These are phyloP conservation scores for Cyprinus carpio DNA, from an alignment of 2,113 vertebrate species.

Conservation along the genomic window DNA sequence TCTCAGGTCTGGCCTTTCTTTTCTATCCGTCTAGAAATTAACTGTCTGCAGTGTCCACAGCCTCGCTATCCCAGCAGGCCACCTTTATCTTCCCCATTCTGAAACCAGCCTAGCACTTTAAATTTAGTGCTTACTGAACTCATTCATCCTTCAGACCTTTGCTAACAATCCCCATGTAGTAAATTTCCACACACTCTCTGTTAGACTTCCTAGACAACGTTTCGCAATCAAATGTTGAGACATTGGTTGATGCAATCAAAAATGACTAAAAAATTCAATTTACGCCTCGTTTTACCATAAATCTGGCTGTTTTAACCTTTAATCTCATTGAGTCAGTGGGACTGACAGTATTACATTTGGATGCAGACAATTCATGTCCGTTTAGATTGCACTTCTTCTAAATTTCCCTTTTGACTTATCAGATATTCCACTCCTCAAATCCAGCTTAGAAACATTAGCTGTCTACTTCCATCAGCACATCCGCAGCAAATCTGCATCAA, in stretches of 20 bases:
- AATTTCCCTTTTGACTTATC: background rate
- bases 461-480: background rate
- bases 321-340: background rate
- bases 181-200: background rate
- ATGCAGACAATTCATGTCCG: constrained; percentile 15
- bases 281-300: background rate
- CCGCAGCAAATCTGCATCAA: too few species aligned
- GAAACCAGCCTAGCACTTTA: background rate
- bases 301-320: background rate
- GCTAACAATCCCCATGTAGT: constrained; percentile 11
- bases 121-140: constrained; percentile 22
- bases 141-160: background rate
- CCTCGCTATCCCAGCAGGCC: background rate
- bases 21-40: background rate
- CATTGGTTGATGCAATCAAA: background rate
- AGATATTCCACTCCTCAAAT: background rate
- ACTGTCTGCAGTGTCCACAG: background rate
- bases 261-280: background rate
- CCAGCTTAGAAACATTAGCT: background rate
- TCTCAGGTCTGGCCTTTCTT: background rate
- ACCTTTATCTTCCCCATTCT: background rate
- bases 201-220: background rate
- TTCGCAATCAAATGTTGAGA: background rate
- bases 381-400: background rate
- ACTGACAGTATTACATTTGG: constrained; percentile 10